These are phyloP conservation scores for Apomyelois bistriatella DNA, from an alignment of 2,888 invertebrate species.

Conservation along the genomic window DNA sequence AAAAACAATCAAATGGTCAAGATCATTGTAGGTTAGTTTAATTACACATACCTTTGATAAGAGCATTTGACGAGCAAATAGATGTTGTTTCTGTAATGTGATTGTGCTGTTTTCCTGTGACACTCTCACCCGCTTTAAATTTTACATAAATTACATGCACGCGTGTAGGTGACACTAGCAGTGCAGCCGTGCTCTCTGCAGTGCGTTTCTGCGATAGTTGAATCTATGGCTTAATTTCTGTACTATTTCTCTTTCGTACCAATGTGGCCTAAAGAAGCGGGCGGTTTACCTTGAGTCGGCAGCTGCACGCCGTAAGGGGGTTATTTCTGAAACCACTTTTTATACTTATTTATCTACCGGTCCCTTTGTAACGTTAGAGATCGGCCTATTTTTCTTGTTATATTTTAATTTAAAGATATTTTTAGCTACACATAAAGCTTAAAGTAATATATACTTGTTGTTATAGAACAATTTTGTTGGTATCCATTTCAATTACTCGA, in stretches of 20 bases:
- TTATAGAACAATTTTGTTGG: background rate
- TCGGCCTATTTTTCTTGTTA: conserved; percentile 8
- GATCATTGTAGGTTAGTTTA: too few relatives aligned
- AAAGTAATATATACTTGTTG: background rate
- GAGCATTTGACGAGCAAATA: too few relatives aligned
- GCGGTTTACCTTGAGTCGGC: conserved; percentile 70
- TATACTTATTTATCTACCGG: conserved; percentile 57
- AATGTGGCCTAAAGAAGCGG: conserved; percentile 49
- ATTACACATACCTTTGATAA: too few relatives aligned
- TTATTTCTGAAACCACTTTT: conserved; percentile 66
- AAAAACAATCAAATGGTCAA: too few relatives aligned
- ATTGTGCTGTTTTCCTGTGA: too few relatives aligned
- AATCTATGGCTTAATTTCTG: conserved; percentile 33
- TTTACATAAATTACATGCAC: too few relatives aligned
- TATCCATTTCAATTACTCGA: background rate
- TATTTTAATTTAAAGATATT: background rate
- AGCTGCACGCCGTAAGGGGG: conserved; percentile 60
- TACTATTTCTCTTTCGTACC: background rate
- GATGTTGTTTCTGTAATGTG: too few relatives aligned
- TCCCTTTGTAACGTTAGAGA: conserved; percentile 51
- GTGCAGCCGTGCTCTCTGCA: too few relatives aligned
- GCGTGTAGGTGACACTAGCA: too few relatives aligned
- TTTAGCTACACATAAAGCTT: background rate
- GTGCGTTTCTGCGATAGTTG: too few relatives aligned
- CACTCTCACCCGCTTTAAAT: too few relatives aligned